A percentile compares a stretch with the other conserved stretches of the same genome.
phyloP scores from a whole-genome alignment of 2,888 invertebrate species.

The Acrocyrtus sp. region DNA sequence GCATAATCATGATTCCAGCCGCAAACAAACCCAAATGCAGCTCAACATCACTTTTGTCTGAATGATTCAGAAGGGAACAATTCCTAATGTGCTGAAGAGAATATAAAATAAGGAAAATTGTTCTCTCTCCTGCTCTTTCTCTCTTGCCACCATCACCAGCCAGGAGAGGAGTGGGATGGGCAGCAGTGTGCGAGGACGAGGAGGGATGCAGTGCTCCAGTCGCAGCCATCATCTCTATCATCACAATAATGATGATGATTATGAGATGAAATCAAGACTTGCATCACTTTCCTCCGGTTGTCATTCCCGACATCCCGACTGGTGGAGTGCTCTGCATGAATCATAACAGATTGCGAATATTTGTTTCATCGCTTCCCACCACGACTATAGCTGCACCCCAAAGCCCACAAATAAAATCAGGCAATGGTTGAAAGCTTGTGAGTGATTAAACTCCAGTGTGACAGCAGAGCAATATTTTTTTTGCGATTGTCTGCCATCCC shows the following conservation, averaged over 20 bases:
- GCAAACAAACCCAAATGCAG: constrained; percentile 30
- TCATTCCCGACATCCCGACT: no score
- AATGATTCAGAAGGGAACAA: constrained; percentile 58
- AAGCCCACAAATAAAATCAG: no score
- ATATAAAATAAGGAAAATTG: constrained; percentile 45
- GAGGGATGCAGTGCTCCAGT: constrained; percentile 17
- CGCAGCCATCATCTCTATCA: constrained; percentile 25
- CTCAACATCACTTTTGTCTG: constrained; percentile 26
- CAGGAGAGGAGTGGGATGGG: constrained; percentile 6
- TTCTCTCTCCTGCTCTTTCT: constrained; percentile 21
- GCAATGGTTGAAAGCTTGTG: no score
- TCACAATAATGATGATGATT: constrained; percentile 36
- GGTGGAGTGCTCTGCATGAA: no score
- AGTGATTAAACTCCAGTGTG: no score
- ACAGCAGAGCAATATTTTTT: no score
- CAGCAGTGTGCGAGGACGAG: no score
- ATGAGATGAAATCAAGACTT: constrained; percentile 37
- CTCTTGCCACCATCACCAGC: constrained; percentile 13
- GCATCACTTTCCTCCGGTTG: constrained; percentile 4
- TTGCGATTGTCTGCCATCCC: no score
- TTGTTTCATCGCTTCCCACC: no score
- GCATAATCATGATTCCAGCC: constrained; percentile 31
- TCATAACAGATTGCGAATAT: no score
- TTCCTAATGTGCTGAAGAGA: constrained; percentile 53
- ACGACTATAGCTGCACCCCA: no score